Conservation (phyloP, 2,888 invertebrate genomes). For the Parnassius orleans region DNA sequence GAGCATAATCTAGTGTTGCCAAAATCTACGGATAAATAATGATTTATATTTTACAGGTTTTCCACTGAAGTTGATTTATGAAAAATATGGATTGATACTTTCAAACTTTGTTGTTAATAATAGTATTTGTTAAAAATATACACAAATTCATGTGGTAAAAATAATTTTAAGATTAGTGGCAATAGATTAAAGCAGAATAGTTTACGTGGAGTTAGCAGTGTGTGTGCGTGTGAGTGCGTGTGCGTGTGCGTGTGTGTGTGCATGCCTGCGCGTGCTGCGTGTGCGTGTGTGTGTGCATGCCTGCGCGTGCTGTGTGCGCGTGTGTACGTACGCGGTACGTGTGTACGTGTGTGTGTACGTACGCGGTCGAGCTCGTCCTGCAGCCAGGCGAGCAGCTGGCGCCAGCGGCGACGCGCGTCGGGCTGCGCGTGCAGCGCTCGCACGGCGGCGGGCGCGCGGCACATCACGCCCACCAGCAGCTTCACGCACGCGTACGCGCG, state of each 20-base stretch:
- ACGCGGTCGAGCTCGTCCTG: slow-evolving; percentile 95
- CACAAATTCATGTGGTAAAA: too few relatives aligned
- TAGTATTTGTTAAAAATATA: too few relatives aligned
- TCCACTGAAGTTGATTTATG: too few relatives aligned
- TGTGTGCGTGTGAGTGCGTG: slow-evolving; percentile 76
- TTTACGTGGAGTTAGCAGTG: too few relatives aligned
- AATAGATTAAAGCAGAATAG: background rate
- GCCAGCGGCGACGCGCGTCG: slow-evolving; percentile 93
- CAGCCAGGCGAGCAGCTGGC: slow-evolving; percentile 94
- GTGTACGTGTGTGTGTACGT: slow-evolving; percentile 33
- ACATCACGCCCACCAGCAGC: slow-evolving; percentile 94
- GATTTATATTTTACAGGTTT: too few relatives aligned
- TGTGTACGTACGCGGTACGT: slow-evolving; percentile 93
- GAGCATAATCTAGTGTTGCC: too few relatives aligned
- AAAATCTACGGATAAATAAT: too few relatives aligned
- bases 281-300: background rate
- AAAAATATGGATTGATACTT: too few relatives aligned
- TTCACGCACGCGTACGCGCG: slow-evolving; percentile 98
- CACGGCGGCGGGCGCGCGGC: slow-evolving; percentile 90
- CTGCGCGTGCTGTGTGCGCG: slow-evolving; percentile 91
- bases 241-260: slow-evolving; percentile 28
- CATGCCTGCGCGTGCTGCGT: slow-evolving; percentile 82
- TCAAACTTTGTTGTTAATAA: background rate
- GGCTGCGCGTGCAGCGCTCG: slow-evolving; percentile 88
- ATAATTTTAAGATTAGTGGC: too few relatives aligned